These are phyloP conservation scores for Oconnorella tubifera DNA, from an alignment of 2,888 invertebrate genomes.

Conservation along the genomic window DNA sequence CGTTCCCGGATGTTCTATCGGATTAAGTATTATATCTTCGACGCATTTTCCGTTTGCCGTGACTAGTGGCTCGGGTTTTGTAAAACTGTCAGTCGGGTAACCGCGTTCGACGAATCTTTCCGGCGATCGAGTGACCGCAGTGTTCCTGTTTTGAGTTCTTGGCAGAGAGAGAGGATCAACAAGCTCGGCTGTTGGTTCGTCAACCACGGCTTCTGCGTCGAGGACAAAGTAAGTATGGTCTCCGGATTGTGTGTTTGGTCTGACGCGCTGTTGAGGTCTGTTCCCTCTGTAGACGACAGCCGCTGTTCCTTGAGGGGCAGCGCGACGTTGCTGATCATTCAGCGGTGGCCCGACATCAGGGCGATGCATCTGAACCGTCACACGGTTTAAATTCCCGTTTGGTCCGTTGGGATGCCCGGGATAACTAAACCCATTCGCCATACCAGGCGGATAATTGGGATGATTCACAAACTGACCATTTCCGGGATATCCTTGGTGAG, in stretches of 20 bases:
- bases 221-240: conserved; percentile 28
- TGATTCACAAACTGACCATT: too few species aligned
- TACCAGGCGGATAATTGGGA: not conserved
- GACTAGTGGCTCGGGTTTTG: not conserved
- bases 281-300: not conserved
- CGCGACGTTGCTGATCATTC: not conserved
- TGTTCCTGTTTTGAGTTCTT: not conserved
- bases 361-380: conserved; percentile 25
- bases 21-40: not conserved
- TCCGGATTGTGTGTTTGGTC: conserved; percentile 5
- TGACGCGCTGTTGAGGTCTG: not conserved
- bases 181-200: conserved; percentile 10
- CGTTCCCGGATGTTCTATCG: conserved; percentile 1
- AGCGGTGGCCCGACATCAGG: conserved; percentile 1
- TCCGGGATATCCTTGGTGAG: too few species aligned
- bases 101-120: not conserved
- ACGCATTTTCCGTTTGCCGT: conserved; percentile 5
- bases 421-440: not conserved
- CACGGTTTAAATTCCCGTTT: conserved; percentile 10
- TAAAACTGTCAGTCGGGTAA: not conserved
- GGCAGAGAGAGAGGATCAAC: conserved; percentile 2
- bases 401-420: conserved; percentile 2
- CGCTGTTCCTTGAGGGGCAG: not conserved
- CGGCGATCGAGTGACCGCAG: too few species aligned
- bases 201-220: conserved; percentile 21